Evolutionary conservation across 2,888 invertebrate genomes (phyloP), one percentile per base, ranked within the genome.

Genomic region (Drosophila kuntzei): DNA sequence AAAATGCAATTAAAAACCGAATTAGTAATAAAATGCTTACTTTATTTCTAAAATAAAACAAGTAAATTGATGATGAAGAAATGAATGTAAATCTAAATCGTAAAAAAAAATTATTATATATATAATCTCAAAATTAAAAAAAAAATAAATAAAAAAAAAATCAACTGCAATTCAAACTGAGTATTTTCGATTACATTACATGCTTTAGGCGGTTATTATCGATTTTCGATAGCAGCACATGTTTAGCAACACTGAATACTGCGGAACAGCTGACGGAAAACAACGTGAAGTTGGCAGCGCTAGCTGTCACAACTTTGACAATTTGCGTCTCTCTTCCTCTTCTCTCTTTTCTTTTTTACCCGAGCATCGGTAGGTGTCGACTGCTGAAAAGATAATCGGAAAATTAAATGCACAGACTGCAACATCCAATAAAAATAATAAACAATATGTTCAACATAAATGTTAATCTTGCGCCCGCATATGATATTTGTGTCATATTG

Each of bases 361-460:
- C 84, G 89, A 90, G 89, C 89, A 91, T 91, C 85, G 91, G 91
- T 91, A 91, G 88, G 91, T 91, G 90, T 84, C 79, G 84, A 84
- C 49, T 83, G 72, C 66, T 67, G 29, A 69, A 79, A 86, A 75
- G 76, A 43, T 71, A 87, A 91, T 91, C 91, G 61, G 2, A 22
- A 73, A 89, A 81, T 80, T 87, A 87, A 72, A 67, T 46, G 25
- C 39, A 67, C 60, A 75, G 62, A 68, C 41, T 54, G 22, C 59
- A 66, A 76, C 91, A 91, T 91, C 91, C 57, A 32, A 55, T 32
- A 54, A 63, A 63, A 76, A 76, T 79, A 63, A 65, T 27, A 46
- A 55, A 46, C 37, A 54, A 69, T 68, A 66, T 39, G 63, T 27
- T 11, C 37, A 51, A n/a, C 4, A 36, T 27, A 25, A 9, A 37